Evolutionary conservation across 2,113 vertebrate species (phyloP).

Genomic region (Penelope pileata): DNA sequence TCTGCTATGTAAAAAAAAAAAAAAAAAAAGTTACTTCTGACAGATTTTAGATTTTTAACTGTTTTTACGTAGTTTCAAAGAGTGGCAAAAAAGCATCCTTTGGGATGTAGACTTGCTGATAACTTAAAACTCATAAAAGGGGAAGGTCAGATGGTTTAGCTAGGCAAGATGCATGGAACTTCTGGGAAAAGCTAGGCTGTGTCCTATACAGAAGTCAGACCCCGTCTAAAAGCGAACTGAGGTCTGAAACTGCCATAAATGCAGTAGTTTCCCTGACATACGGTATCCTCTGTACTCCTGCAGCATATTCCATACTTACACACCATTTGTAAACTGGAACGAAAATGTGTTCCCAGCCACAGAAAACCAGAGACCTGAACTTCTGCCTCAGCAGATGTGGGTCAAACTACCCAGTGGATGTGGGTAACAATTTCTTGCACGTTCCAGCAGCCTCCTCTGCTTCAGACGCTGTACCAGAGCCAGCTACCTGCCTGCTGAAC

Average conservation of each 20-base stretch:
- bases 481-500: neutral
- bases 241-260: neutral
- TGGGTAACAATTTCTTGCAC: neutral
- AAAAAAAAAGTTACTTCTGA: neutral
- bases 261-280: neutral
- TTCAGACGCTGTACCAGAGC: neutral
- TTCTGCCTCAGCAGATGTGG: neutral
- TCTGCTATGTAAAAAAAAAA: neutral
- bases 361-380: neutral
- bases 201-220: neutral
- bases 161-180: neutral
- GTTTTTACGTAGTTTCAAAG: neutral
- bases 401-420: neutral
- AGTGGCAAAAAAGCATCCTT: neutral
- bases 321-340: neutral
- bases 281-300: neutral
- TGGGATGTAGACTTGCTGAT: neutral
- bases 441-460: neutral
- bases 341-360: neutral
- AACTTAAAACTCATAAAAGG: neutral
- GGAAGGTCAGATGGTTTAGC: neutral
- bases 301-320: neutral
- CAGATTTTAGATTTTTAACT: neutral
- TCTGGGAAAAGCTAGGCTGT: neutral
- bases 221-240: neutral